Base-by-base conservation (phyloP, 2,888 invertebrate genomes). In the Morinoia aosen region DNA sequence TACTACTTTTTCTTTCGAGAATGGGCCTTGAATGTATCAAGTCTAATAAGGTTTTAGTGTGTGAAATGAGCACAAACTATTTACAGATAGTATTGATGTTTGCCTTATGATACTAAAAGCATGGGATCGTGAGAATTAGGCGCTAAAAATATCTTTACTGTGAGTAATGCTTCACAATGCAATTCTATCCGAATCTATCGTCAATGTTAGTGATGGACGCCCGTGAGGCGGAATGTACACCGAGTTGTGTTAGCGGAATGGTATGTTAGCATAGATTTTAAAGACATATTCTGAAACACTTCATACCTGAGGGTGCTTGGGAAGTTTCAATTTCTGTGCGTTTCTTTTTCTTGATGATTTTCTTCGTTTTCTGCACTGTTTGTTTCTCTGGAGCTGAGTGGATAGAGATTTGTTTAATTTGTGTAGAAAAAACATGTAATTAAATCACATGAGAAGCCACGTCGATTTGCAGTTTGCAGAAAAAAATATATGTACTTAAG, bases 291-390 rank as follows among this genome's bases (percentile, higher is more conserved):
- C 76, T 25, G 33, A 76, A 76, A 76, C 76, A 25, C 8, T 76
- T 76, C 76, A 90, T 93, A 93, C 93, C 93, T 93, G 12, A 48
- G 10, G 93, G 33, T 25, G 57, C 57, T 93, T 93, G 19, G 7
- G 25, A 33, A 10, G 16, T 33, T 93, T 93, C n/a, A 48, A 93
- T 48, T 93, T 93, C 93, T 48, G 93, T 93, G 14, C 58, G 58
- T 95, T 61, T 95, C 95, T 95, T 95, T 64, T 95, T 95, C 95
- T 48, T 95, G 48, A 95, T 64, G 58, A 95, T 95, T 40, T 61
- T 95, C 95, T 61, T 95, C 19, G 39, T 58, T 48, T 39, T 95
- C n/a, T 39, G 39, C 39, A n/a, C 57, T n/a, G 19, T 58, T 64
- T 61, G 16, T 95, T 95, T 33, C 10, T 58, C 95, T 48, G 95